Conservation (phyloP, 1,140 invertebrate genomes). For the Marisa cornuarietis region DNA sequence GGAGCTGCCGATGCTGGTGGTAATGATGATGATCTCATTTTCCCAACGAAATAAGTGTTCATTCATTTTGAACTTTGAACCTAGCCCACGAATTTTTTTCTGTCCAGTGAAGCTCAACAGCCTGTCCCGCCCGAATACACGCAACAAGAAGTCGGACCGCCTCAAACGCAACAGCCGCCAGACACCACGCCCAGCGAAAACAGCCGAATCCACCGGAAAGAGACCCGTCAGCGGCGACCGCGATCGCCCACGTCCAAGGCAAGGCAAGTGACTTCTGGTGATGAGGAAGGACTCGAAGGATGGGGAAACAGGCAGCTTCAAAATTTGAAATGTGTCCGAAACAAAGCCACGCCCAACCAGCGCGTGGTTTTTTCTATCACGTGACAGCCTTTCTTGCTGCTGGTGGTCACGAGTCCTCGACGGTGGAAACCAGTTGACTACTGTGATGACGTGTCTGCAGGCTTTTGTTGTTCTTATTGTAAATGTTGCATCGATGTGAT, state of each 20-base stretch:
- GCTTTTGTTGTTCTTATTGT: no score
- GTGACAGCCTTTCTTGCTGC: no score
- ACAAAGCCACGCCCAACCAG: no score
- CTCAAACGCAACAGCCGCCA: conserved; percentile 27
- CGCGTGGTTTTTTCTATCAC: no score
- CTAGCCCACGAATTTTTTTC: background rate
- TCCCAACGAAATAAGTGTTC: background rate
- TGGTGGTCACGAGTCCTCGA: no score
- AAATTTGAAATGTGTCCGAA: no score
- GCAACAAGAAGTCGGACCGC: conserved; percentile 32
- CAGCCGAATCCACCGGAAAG: conserved; percentile 33
- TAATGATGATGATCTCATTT: background rate
- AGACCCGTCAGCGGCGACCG: conserved; percentile 32
- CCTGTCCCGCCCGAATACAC: conserved; percentile 39
- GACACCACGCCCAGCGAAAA: conserved; percentile 24
- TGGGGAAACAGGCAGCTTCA: no score
- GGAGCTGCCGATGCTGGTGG: no score
- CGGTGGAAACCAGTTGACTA: no score
- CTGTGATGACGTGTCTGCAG: no score
- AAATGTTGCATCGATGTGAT: no score
- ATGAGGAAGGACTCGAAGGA: no score
- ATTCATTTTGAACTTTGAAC: background rate
- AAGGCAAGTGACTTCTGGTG: conserved; percentile 9
- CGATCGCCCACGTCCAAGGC: background rate
- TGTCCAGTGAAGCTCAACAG: conserved; percentile 46